Base-by-base conservation (phyloP, 1,140 invertebrate genomes). In the Drosophila bocqueti region DNA sequence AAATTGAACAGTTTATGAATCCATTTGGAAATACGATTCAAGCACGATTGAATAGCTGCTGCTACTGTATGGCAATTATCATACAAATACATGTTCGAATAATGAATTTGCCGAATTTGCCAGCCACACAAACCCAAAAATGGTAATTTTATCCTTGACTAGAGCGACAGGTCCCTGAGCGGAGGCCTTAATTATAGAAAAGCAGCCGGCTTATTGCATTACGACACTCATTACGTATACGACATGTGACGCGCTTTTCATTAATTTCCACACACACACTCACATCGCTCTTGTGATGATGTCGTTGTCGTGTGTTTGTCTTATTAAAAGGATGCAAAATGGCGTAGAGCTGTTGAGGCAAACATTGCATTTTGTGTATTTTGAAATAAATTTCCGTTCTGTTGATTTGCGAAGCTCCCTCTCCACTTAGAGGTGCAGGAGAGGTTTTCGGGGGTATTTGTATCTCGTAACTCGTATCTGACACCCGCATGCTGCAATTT, bases 351-450 rank as follows among this genome's bases (percentile, higher is more conserved):
- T 21, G 59, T 76, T 55, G 54, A 60, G 43, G 74, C 58, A 63
- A 79, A 75, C 79, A 86, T 58, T 61, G 67, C 61, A 77, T 54
- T 81, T 79, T 71, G 67, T 73, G 84, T 79, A 84, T 89, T 89
- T 87, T 79, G 84, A 87, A 89, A 87, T 87, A 89, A 83, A 87
- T 87, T 87, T 87, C 84, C 84, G 81, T 79, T 79, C 47, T 79
- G 76, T 87, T 89, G 83, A 89, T 89, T 83, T 83, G 83, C 68
- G 50, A 69, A 78, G 76, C n/a, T 45, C 40, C 7, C 10, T 58
- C 61, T 60, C 58, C 36, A 34, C 46, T 29, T 31, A 18, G 34
- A 16, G 16, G 29, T 1, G n/a, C 29, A 6, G 13, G 3, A 9
- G 21, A 10, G 21, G 9, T 21, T 38, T 24, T 38, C 2, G 18